Percentiles rank a stretch among this genome's conserved stretches.
phyloP scores from a whole-genome alignment of 2,113 vertebrate species.

The Pangasianodon hypophthalmus region DNA sequence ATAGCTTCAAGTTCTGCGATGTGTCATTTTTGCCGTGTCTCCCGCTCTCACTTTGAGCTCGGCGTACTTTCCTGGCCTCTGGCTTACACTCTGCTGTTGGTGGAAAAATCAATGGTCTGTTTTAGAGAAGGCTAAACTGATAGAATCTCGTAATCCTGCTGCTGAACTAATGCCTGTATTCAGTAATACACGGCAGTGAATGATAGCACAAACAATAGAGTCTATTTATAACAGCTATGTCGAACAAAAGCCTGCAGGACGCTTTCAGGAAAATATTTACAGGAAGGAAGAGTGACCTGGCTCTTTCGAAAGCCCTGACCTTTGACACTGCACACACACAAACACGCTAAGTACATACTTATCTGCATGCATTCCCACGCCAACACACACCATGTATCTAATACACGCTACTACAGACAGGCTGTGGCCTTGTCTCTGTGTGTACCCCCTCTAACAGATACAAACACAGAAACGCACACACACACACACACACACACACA shows the following conservation, averaged over 20 bases:
- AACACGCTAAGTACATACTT: conserved; percentile 19
- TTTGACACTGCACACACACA: conserved; percentile 8
- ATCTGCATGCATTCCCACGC: background rate
- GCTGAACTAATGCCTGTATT: background rate
- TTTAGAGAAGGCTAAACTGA: background rate
- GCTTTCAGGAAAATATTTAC: conserved; percentile 67
- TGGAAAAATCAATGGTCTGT: background rate
- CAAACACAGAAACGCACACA: conserved; percentile 26
- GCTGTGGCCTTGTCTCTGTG: conserved; percentile 1
- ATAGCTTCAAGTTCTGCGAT: background rate
- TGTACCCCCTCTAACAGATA: conserved; percentile 2
- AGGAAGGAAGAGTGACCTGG: conserved; percentile 71
- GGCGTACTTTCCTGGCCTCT: background rate
- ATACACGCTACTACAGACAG: conserved; percentile 23
- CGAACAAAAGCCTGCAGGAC: conserved; percentile 65
- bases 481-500: conserved; percentile 32
- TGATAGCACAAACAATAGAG: conserved; percentile 19
- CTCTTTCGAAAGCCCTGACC: conserved; percentile 31
- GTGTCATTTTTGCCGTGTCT: background rate
- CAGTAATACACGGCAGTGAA: conserved; percentile 9
- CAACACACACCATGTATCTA: background rate
- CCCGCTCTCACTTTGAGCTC: background rate
- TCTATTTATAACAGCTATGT: conserved; percentile 61
- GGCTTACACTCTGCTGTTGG: background rate
- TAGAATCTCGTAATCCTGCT: background rate